Evolutionary conservation across 2,888 invertebrate species (phyloP), one percentile per base, ranked within the genome.

Genomic region (Urechis unicinctus): DNA sequence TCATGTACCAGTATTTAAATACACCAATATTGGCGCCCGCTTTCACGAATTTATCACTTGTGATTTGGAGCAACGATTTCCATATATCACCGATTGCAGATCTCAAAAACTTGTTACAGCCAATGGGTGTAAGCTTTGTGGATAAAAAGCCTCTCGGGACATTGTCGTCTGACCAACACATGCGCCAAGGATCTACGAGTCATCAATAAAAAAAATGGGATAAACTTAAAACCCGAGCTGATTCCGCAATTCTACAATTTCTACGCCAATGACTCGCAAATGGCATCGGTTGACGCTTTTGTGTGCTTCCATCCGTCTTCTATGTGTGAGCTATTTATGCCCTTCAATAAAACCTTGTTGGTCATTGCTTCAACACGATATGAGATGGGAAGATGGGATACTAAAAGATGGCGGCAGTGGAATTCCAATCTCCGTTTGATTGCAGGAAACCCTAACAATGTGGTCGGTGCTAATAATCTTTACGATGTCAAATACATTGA

Each of bases 291-390:
- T 21, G 56, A 56, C 25, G 52, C 47, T 9, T 56, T 56, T 22
- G 47, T 36, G 28, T 56, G 56, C 42, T 52, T 52, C 29, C 52
- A 52, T 30, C 52, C 56, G 26, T 21, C 52, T 6, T 44, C 56
- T 2, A 52, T 52, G 56, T 56, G 56, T 45, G 56, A 56, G 31
- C 52, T 56, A 17, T 56, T 46, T 29, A 44, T 28, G 6, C 52
- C 56, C 2, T 52, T 56, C 30, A 56, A 56, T 25, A 45, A 47
- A n/a, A 56, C 52, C n/a, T 25, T 56, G 13, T 52, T 56, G 30
- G 50, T 56, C 17, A 22, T 56, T 41, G 56, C 47, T 1, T 24
- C 52, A n/a, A 56, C 36, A 36, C 36, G 36, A 17, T 36, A 36
- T 17, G 36, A 36, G 17, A 36, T 36, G 36, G 36, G 36, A 36